A percentile compares a stretch with the other conserved stretches of the same genome.
Evolutionary conservation across 2,888 invertebrate species (phyloP).

Genomic region (Amaurobius ferox): DNA sequence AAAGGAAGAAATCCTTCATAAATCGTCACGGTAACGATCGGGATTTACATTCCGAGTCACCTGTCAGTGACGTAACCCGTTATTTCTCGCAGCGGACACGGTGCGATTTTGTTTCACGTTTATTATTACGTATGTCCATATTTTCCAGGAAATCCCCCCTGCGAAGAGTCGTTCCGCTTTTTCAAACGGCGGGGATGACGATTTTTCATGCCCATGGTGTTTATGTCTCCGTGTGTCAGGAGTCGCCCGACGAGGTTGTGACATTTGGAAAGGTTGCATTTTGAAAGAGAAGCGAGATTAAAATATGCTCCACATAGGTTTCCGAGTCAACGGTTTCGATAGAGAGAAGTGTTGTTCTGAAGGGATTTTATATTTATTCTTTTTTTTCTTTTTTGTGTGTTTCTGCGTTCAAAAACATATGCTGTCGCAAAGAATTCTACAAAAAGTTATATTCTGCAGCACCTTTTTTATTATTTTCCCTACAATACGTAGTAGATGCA

Average conservation of each 20-base stretch:
- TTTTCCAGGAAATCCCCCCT: neutral
- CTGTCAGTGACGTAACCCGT: constrained; percentile 40
- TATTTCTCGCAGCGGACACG: neutral
- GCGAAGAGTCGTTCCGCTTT: neutral
- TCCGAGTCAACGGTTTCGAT: no score
- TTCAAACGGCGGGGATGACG: neutral
- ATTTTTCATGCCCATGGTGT: neutral
- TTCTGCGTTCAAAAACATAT: no score
- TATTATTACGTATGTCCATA: constrained; percentile 8
- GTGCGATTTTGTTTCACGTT: neutral
- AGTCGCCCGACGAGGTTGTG: neutral
- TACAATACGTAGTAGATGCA: no score
- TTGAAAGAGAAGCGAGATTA: neutral
- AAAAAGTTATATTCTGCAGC: no score
- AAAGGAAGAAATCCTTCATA: constrained; percentile 40
- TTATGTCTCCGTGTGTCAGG: neutral
- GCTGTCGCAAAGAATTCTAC: no score
- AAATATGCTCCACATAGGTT: neutral
- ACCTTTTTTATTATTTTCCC: no score
- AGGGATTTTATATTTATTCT: no score
- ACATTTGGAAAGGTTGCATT: neutral
- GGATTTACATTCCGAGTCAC: constrained; percentile 58
- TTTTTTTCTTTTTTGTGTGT: no score
- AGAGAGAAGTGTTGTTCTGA: neutral
- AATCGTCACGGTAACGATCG: constrained; percentile 63